Evolutionary conservation across 2,888 invertebrate genomes (phyloP), one percentile per base, ranked within the genome.

Genomic region (Rhorus exstirpatorius): DNA sequence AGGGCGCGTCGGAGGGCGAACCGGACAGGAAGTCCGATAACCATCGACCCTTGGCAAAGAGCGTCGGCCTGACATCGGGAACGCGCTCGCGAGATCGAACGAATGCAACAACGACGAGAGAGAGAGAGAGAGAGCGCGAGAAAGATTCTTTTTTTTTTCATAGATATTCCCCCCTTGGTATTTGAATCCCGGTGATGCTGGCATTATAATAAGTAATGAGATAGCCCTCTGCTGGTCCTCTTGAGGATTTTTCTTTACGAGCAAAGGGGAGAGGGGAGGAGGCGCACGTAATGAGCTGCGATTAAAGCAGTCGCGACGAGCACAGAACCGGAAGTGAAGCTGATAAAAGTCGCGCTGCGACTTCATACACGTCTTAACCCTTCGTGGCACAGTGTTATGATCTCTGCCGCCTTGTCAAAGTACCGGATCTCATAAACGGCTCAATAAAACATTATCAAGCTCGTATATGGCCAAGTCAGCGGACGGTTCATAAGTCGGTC

Each of bases 11-110:
- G 83, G 78, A 75, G 85, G 76, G 46, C 83, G 83, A 72, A 84
- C 78, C 63, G 86, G 84, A 67, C 85, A 84, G 80, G 83, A 83
- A 65, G 83, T 83, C 60, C 83, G 85, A 74, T 85, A 83, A 84
- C 83, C 84, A 84, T 84, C 84, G 84, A 84, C 84, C 83, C 81
- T 74, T 72, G 80, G 75, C 85, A 60, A 53, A 65, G 55, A 65
- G 55, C 71, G 90, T 88, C 87, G 89, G 89, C 89, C 90, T 88
- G 82, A 87, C 87, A 87, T 89, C 88, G 89, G 86, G 88, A 86
- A 85, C 86, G 86, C 85, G 53, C 60, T 53, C 81, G 67, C 70
- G 58, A 82, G 78, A 80, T 84, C 83, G 67, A 84, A 80, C 81
- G 67, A n/a, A 72, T 70, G 75, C 14, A 49, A 49, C 55, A 49